A percentile compares a stretch with the other conserved stretches of the same genome.
phyloP scores from a whole-genome alignment of 1,140 invertebrate species.

The Heterodera carotae region DNA sequence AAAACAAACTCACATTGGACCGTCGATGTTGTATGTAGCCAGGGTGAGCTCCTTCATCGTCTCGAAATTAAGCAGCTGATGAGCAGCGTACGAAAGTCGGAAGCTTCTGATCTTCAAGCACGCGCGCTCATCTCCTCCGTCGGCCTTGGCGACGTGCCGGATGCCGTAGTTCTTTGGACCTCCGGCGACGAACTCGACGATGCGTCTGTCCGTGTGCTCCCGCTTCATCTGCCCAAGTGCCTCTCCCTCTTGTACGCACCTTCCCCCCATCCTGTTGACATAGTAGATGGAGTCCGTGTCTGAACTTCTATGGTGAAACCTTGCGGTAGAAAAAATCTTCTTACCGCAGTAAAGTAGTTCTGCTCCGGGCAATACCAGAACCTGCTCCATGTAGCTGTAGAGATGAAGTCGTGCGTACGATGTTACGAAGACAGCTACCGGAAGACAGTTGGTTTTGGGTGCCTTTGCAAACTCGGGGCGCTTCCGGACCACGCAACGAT shows the following conservation, averaged over 20 bases:
- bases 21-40: slow-evolving; percentile 2
- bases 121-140: background rate
- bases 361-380: background rate
- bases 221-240: slow-evolving; percentile 14
- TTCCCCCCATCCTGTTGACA: no score
- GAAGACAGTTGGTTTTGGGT: no score
- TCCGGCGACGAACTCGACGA: no score
- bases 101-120: background rate
- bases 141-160: background rate
- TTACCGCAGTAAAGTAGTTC: background rate
- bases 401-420: no score
- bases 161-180: slow-evolving; percentile 17
- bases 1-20: background rate
- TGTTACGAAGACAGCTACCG: no score
- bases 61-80: slow-evolving; percentile 6
- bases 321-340: background rate
- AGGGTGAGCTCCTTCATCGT: slow-evolving; percentile 5
- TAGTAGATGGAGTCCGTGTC: no score
- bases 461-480: slow-evolving; percentile 5
- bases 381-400: slow-evolving; percentile 20
- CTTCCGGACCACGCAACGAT: slow-evolving; percentile 14
- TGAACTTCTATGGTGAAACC: no score
- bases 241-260: no score
- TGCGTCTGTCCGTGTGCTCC: background rate
- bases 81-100: slow-evolving; percentile 2